Evolutionary conservation across 2,888 invertebrate species (phyloP).

Genomic region (Chymomyza caudatula): DNA sequence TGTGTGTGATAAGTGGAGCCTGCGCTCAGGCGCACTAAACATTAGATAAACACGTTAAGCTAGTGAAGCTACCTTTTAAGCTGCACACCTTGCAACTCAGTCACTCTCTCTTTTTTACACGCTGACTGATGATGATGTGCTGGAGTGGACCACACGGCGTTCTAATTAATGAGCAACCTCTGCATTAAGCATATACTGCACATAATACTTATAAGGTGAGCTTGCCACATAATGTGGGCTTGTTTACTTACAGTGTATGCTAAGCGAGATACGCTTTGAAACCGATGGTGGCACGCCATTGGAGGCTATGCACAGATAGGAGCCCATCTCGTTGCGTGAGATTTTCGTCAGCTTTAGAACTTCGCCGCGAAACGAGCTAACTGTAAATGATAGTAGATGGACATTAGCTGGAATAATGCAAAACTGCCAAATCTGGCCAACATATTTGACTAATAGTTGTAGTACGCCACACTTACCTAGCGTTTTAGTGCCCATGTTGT

Average conservation of each 20-base stretch:
- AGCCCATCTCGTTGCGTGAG: conserved; percentile 92
- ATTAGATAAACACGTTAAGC: conserved; percentile 61
- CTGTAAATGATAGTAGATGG: conserved; percentile 78
- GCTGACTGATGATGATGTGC: conserved; percentile 56
- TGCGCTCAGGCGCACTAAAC: conserved; percentile 39
- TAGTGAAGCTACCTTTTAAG: conserved; percentile 10
- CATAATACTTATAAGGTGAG: not conserved
- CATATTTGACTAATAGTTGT: not conserved
- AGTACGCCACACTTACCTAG: conserved; percentile 79
- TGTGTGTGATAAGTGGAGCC: conserved; percentile 45
- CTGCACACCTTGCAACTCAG: not conserved
- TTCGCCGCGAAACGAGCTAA: conserved; percentile 85
- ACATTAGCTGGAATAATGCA: not conserved
- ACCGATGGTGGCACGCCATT: conserved; percentile 93
- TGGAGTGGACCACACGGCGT: conserved; percentile 42
- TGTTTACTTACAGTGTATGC: conserved; percentile 90
- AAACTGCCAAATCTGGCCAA: not conserved
- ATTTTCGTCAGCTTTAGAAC: conserved; percentile 87
- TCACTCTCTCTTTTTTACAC: conserved; percentile 11
- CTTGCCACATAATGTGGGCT: not conserved
- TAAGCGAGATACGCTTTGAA: conserved; percentile 91
- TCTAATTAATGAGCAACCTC: conserved; percentile 60
- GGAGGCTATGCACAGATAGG: conserved; percentile 92
- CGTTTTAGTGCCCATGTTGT: conserved; percentile 82
- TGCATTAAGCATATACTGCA: conserved; percentile 4